A percentile compares a stretch with the other conserved stretches of the same genome.
These are phyloP conservation scores for Poeciliopsis retropinna DNA, from an alignment of 2,113 vertebrate genomes.

Conservation along the genomic window DNA sequence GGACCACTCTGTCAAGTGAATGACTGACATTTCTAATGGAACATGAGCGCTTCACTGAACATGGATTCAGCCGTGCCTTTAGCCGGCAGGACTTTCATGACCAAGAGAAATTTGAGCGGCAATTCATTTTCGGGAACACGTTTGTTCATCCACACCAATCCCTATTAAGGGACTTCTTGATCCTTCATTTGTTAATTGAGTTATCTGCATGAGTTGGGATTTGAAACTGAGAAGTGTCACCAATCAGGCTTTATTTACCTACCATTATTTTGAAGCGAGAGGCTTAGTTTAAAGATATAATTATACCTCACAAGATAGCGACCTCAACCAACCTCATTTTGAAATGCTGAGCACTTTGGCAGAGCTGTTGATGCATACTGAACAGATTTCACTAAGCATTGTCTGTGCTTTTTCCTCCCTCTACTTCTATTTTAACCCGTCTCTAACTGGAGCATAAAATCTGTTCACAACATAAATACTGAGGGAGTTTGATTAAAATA, in stretches of 20 bases:
- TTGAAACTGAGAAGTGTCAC: constrained; percentile 76
- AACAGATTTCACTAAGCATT: constrained; percentile 49
- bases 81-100: constrained; percentile 60
- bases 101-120: constrained; percentile 72
- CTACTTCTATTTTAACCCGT: constrained; percentile 31
- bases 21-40: constrained; percentile 72
- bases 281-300: constrained; percentile 78
- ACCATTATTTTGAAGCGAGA: constrained; percentile 66
- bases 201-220: constrained; percentile 71
- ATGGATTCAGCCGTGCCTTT: constrained; percentile 62
- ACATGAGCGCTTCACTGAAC: constrained; percentile 54
- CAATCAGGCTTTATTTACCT: constrained; percentile 76
- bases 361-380: constrained; percentile 39
- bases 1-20: constrained; percentile 56
- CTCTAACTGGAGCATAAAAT: constrained; percentile 67
- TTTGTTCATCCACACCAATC: constrained; percentile 76
- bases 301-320: constrained; percentile 73
- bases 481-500: constrained; percentile 54
- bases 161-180: constrained; percentile 66
- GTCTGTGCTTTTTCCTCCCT: constrained; percentile 25
- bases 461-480: constrained; percentile 48
- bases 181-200: constrained; percentile 77
- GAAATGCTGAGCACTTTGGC: constrained; percentile 59
- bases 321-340: constrained; percentile 63
- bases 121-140: constrained; percentile 77